Conservation (phyloP, 2,888 invertebrate species). For the Acanthosepion lycidas region DNA sequence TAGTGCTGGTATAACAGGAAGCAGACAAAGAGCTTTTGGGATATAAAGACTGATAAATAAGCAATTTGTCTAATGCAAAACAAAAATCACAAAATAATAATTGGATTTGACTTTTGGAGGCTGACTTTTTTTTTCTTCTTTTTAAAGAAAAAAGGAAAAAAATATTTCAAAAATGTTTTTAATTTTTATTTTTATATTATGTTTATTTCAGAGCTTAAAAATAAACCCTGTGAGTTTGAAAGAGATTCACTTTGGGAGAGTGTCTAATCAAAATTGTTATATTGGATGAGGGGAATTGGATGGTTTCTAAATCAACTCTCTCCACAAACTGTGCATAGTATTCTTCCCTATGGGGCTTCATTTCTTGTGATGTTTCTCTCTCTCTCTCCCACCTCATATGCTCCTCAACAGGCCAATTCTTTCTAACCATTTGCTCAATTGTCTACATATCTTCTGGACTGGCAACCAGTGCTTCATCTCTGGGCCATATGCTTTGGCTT, state of each 20-base stretch:
- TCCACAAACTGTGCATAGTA: not conserved
- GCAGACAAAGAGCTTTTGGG: not conserved
- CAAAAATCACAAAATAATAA: not conserved
- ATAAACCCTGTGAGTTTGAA: not conserved
- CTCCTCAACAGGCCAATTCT: not conserved
- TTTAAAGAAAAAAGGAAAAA: not conserved
- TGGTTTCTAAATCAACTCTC: not conserved
- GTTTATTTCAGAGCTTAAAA: not conserved
- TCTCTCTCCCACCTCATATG: not conserved
- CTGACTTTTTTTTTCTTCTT: not conserved
- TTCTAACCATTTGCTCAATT: not conserved
- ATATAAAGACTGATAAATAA: not conserved
- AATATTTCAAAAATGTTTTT: not conserved
- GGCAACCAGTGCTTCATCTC: not conserved
- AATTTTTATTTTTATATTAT: not conserved
- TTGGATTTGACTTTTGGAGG: constrained; percentile 33
- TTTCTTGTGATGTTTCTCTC: not conserved
- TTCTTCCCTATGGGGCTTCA: not conserved
- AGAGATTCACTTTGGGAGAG: not conserved
- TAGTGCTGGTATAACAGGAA: not conserved
- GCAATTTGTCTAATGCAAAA: not conserved
- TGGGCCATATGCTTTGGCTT: not conserved
- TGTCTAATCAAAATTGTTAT: not conserved
- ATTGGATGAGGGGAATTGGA: not conserved
- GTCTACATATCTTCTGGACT: not conserved